Base-by-base conservation (phyloP, 2,113 vertebrate species). In the Nicator chloris region DNA sequence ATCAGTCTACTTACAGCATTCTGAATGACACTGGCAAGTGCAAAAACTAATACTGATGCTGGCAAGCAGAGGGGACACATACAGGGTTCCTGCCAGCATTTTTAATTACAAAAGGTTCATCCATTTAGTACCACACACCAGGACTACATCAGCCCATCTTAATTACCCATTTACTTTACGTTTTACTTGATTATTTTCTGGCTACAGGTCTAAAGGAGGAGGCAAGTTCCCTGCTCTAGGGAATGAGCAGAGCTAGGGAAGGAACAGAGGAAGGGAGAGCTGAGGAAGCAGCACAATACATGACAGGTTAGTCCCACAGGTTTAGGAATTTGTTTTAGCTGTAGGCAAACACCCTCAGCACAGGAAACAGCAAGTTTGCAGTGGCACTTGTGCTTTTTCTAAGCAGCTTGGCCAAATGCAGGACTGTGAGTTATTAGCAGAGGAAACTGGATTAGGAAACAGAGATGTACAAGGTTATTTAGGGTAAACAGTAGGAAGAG, bases 401-500 rank as follows among this genome's bases (percentile, higher is more conserved):
- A 42, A 81, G 42, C 13, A 69, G 42, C 79, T 50, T 63, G 51
- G 51, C 66, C 66, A 61, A 76, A 21, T 5, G 20, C 64, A 35
- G 22, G 30, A 18, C 10, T 28, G 50, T 11, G 35, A 39, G 21
- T 86, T 88, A 88, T 60, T 60, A 81, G 66, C 3, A 82, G 66
- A 80, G 82, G 90, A 92, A 91, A 69, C 42, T 14, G 42, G 24
- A 85, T 39, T 61, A 88, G 66, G 87, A 95, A 93, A 92, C 63
- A 80, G 68, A 73, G 85, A 86, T 35, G 64, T 85, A 92, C 35
- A 40, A 81, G 79, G 68, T 88, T 78, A 81, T 92, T 92, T 94
- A 66, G 88, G 88, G 68, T 93, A 93, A 95, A 78, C 35, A 86
- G 39, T 16, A 88, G 76, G 76, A 93, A 92, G 51, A 90, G 14